A percentile compares a stretch with the other conserved stretches of the same genome.
Conservation (phyloP, 2,888 invertebrate species). For the Zele albiditarsus region DNA sequence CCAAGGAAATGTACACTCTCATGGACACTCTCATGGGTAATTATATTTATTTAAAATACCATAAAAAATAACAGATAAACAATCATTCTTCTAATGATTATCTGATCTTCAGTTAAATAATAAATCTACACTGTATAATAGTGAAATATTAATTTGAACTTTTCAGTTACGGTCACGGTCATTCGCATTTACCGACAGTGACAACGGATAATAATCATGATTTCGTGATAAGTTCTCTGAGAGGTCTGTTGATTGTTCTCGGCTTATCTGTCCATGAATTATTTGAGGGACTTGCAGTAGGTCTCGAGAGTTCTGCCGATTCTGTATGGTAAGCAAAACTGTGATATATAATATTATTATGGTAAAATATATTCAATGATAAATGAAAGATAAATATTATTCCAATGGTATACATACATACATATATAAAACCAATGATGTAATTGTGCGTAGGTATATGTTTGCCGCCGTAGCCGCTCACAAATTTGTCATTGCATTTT, state of each 20-base stretch:
- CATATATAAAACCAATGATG: background rate
- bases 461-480: conserved; percentile 89
- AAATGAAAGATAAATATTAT: conserved; percentile 18
- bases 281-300: conserved; percentile 82
- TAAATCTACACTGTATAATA: no score
- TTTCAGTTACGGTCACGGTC: conserved; percentile 56
- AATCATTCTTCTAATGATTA: background rate
- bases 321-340: conserved; percentile 71
- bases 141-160: conserved; percentile 1
- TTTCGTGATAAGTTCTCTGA: conserved; percentile 72
- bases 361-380: conserved; percentile 46
- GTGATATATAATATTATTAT: conserved; percentile 46
- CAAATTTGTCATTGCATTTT: conserved; percentile 90
- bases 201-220: conserved; percentile 58
- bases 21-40: conserved; percentile 59
- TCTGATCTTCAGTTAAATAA: background rate
- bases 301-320: conserved; percentile 71
- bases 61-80: background rate
- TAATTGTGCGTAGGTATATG: conserved; percentile 78
- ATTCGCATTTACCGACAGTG: conserved; percentile 64
- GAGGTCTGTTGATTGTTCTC: conserved; percentile 85
- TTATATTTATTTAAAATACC: conserved; percentile 13
- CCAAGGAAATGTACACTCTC: conserved; percentile 42
- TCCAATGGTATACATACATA: background rate
- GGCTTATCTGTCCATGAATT: conserved; percentile 90